Base-by-base conservation (phyloP, 1,140 invertebrate genomes). In the Danaus melanippus region DNA sequence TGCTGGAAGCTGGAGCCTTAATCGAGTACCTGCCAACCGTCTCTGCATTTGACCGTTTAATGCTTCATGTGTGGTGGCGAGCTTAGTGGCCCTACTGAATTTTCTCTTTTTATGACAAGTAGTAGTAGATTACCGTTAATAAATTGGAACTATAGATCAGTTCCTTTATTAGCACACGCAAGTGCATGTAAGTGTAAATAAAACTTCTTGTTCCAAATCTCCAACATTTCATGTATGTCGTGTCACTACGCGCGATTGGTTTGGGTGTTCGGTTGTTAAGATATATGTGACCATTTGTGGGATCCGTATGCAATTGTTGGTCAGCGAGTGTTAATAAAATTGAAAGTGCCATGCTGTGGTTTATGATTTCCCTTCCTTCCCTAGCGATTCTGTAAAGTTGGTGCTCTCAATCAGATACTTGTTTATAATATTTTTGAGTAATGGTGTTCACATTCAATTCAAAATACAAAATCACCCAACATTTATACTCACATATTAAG, bases 191-290 rank as follows among this genome's bases (percentile, higher is more conserved):
- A 79, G 71, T 78, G 67, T 79, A 84, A 65, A 43, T 80, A 72
- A 84, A 84, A 85, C 84, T 87, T 87, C 84, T 85, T 87, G 84
- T 87, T 87, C 84, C 84, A 87, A 87, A 87, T 87, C 84, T 87
- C 83, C 81, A 78, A 80, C 75, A 76, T 74, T 82, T 80, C 72
- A 77, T 81, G 75, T 79, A 79, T 81, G 74, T 77, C 76, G 79
- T 78, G 69, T 75, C 58, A 74, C 68, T 67, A 62, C 75, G 76
- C 73, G 84, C 76, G 81, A 76, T 64, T 61, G 76, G 77, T 82
- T 84, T 84, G 81, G 79, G 80, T 82, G 76, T 82, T 79, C 75
- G 69, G 76, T 84, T 79, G 76, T 65, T 81, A 73, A 77, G 59
- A 76, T 67, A 71, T 64, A 62, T 58, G 51, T 60, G 53, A 73